phyloP scores from a whole-genome alignment of 2,113 vertebrate species.

The Pristiophorus japonicus region DNA sequence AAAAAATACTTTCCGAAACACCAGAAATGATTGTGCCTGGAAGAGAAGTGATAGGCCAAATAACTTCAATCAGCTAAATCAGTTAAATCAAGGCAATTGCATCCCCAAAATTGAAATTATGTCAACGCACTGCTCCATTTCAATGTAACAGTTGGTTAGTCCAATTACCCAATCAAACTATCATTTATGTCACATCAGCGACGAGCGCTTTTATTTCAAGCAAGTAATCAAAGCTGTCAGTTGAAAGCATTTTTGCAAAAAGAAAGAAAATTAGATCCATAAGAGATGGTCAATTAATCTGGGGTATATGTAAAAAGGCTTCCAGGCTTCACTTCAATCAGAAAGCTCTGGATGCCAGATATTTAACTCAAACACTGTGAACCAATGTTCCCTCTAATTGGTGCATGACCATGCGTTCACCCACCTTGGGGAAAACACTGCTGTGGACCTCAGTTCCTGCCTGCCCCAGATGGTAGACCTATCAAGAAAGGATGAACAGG shows the following conservation, averaged over 20 bases:
- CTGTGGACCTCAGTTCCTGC: neutral
- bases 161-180: slow-evolving; percentile 35
- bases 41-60: neutral
- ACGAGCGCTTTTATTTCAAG: slow-evolving; percentile 14
- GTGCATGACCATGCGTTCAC: too few relatives aligned
- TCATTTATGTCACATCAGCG: slow-evolving; percentile 13
- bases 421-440: too few relatives aligned
- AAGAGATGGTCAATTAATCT: slow-evolving; percentile 34
- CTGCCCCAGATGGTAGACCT: too few relatives aligned
- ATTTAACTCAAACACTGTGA: neutral
- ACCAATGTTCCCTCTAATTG: too few relatives aligned
- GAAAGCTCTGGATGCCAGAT: neutral
- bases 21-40: too few relatives aligned
- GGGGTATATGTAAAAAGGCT: too few relatives aligned
- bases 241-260: slow-evolving; percentile 19
- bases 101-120: slow-evolving; percentile 10
- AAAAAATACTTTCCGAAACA: neutral
- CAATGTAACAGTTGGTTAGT: neutral
- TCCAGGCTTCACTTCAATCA: neutral
- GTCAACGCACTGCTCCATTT: neutral
- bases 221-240: slow-evolving; percentile 23
- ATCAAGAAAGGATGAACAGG: too few relatives aligned
- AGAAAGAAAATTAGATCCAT: slow-evolving; percentile 6
- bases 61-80: slow-evolving; percentile 24
- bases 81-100: slow-evolving; percentile 6